phyloP scores from a whole-genome alignment of 2,113 vertebrate genomes.

The Chloropsis cyanopogon region DNA sequence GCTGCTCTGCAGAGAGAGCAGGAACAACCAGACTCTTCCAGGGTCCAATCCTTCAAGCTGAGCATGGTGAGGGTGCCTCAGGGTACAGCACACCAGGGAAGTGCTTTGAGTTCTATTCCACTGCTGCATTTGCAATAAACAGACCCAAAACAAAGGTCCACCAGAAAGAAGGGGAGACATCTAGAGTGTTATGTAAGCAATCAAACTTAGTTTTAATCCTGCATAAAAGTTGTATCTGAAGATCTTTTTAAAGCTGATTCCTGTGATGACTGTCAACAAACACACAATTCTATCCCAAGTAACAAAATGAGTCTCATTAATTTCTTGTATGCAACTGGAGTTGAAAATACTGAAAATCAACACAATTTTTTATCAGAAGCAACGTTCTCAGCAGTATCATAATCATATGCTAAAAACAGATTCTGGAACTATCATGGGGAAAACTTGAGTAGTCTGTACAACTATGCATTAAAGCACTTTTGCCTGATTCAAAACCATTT shows the following conservation, averaged over 20 bases:
- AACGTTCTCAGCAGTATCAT: background rate
- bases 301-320: background rate
- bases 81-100: background rate
- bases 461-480: slow-evolving; percentile 7
- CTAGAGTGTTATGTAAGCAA: background rate
- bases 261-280: background rate
- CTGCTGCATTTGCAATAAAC: background rate
- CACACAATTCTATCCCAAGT: background rate
- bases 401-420: slow-evolving; percentile 26
- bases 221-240: background rate
- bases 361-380: background rate
- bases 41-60: background rate
- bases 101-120: background rate
- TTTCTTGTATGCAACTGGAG: background rate
- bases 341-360: background rate
- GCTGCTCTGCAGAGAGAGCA: background rate
- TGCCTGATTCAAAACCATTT: slow-evolving; percentile 4
- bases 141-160: background rate
- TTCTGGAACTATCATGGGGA: slow-evolving; percentile 33
- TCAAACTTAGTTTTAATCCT: background rate
- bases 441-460: slow-evolving; percentile 20
- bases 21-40: background rate
- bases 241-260: background rate
- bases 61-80: background rate
- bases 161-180: background rate